Conservation (phyloP, 2,888 invertebrate species). For the Axea sp. region DNA sequence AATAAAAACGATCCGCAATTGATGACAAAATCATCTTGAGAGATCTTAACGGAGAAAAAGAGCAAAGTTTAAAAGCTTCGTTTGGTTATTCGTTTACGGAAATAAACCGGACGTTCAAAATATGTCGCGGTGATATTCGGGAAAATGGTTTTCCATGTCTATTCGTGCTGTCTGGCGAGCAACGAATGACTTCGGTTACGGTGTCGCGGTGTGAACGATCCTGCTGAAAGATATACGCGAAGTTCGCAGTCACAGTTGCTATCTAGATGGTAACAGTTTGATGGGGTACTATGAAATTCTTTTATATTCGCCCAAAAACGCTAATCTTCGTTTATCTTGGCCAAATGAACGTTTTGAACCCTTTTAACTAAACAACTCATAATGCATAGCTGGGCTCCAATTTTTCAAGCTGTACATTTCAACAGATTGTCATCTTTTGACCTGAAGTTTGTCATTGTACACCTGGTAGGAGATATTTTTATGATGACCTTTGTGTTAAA, state of each 20-base stretch:
- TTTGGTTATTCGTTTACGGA: neutral
- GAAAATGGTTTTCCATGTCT: conserved; percentile 66
- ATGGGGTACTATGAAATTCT: conserved; percentile 32
- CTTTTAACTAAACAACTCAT: conserved; percentile 20
- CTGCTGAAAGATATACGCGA: conserved; percentile 72
- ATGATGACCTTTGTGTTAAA: conserved; percentile 20
- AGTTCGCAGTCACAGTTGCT: conserved; percentile 60
- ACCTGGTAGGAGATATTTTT: conserved; percentile 36
- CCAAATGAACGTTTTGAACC: conserved; percentile 33
- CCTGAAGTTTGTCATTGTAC: conserved; percentile 2
- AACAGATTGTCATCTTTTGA: conserved; percentile 18
- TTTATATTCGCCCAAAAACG: conserved; percentile 26
- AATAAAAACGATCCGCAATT: conserved; percentile 11
- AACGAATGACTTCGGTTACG: conserved; percentile 21
- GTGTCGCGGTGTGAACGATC: conserved; percentile 68
- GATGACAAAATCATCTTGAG: neutral
- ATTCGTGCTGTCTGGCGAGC: conserved; percentile 59
- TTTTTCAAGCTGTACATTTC: conserved; percentile 3
- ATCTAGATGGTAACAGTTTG: conserved; percentile 49
- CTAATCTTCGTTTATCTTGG: conserved; percentile 37
- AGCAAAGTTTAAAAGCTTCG: too few species aligned
- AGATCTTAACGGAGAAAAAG: too few species aligned
- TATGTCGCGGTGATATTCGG: conserved; percentile 73
- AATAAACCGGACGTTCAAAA: conserved; percentile 52
- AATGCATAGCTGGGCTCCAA: neutral